Conservation (phyloP, 2,113 vertebrate species). For the Prionailurus bengalensis region DNA sequence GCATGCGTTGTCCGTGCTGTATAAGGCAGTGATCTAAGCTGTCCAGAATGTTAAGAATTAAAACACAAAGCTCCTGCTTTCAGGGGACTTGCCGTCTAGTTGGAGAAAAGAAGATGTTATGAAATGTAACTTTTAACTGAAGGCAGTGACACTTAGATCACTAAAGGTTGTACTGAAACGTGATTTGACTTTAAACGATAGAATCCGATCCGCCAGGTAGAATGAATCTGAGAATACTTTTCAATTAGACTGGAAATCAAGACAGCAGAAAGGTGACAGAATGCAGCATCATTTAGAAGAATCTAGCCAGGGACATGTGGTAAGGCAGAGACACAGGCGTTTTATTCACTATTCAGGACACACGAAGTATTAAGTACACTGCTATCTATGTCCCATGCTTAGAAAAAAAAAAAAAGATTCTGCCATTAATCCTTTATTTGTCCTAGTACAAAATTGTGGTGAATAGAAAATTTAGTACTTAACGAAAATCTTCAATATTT, state of each 20-base stretch:
- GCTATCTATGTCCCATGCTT: background rate
- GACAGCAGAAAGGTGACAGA: background rate
- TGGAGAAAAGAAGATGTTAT: background rate
- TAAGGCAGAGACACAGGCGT: background rate
- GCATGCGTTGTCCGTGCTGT: no score
- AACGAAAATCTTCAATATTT: background rate
- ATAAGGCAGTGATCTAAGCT: background rate
- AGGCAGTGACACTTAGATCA: background rate
- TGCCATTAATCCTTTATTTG: background rate
- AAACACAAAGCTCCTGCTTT: background rate
- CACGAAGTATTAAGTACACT: background rate
- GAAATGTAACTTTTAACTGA: background rate
- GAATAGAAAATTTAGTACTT: background rate
- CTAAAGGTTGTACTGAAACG: background rate
- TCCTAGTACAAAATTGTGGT: background rate
- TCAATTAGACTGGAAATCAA: background rate
- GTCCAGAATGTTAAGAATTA: background rate
- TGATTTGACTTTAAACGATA: background rate
- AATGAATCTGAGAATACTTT: background rate
- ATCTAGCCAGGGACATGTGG: background rate
- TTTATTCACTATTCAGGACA: background rate
- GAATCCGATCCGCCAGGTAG: fast-evolving
- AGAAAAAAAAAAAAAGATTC: background rate
- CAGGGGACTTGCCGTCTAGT: background rate
- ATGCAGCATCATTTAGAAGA: background rate